Conservation (phyloP, 2,888 invertebrate genomes). For the Epinotia bilunana region DNA sequence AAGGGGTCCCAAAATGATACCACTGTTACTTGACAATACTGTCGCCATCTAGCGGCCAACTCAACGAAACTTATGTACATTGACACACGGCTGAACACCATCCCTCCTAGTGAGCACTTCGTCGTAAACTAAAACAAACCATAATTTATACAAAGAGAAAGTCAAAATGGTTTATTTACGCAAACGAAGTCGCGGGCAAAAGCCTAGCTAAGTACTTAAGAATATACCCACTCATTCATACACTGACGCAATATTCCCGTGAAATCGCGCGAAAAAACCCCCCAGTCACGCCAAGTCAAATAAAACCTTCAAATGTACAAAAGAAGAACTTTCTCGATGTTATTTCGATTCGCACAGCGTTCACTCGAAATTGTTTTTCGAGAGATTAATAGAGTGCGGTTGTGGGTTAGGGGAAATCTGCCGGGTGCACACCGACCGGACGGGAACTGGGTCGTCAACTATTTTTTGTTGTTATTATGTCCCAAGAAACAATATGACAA, state of each 20-base stretch:
- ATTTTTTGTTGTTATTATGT: too few relatives aligned
- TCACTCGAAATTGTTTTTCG: slow-evolving; percentile 35
- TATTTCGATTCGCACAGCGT: slow-evolving; percentile 31
- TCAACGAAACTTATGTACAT: too few relatives aligned
- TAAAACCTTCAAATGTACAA: slow-evolving; percentile 29
- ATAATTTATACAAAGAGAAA: too few relatives aligned
- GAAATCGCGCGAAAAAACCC: slow-evolving; percentile 8
- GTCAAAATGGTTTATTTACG: background rate
- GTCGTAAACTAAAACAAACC: too few relatives aligned
- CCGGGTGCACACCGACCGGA: slow-evolving; percentile 22
- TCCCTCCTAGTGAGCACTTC: too few relatives aligned
- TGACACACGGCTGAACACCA: too few relatives aligned
- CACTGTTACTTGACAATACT: too few relatives aligned
- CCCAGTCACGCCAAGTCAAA: slow-evolving; percentile 34
- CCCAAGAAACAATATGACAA: too few relatives aligned
- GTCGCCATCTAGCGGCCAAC: too few relatives aligned
- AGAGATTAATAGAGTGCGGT: slow-evolving; percentile 44
- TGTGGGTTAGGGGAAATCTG: slow-evolving; percentile 12
- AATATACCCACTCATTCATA: background rate
- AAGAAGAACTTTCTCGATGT: slow-evolving; percentile 28
- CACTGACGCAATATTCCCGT: slow-evolving; percentile 10
- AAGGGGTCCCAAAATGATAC: too few relatives aligned
- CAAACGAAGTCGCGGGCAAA: too few relatives aligned
- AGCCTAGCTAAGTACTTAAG: too few relatives aligned
- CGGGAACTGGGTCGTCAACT: background rate